Percentiles rank a stretch among this genome's conserved stretches.
These are phyloP conservation scores for Pseudomugil gertrudae DNA, from an alignment of 2,797 vertebrate species.

Conservation along the genomic window DNA sequence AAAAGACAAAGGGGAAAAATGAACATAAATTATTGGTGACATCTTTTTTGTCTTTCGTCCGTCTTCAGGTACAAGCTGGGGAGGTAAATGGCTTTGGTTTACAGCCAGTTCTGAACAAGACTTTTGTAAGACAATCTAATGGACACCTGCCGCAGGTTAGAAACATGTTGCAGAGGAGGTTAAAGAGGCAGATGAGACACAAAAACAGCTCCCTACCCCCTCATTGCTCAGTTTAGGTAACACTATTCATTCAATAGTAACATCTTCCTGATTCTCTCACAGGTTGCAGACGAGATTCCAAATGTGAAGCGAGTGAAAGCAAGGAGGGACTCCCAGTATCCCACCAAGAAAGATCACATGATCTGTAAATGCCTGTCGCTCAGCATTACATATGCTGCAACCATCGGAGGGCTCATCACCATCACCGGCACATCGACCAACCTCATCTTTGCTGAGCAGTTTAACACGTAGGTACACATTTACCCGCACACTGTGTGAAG, in stretches of 20 bases:
- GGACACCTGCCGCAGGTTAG: constrained; percentile 81
- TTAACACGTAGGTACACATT: constrained; percentile 87
- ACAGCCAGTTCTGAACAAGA: constrained; percentile 46
- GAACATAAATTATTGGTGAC: too few relatives aligned
- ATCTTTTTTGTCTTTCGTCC: background rate
- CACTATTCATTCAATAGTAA: background rate
- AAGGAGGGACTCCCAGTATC: constrained; percentile 83
- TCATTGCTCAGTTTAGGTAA: background rate
- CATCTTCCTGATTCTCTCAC: background rate
- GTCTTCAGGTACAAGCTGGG: constrained; percentile 33
- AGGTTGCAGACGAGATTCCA: constrained; percentile 65
- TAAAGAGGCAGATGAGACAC: background rate
- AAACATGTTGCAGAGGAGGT: background rate
- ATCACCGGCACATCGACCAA: constrained; percentile 98
- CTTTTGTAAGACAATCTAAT: constrained; percentile 64
- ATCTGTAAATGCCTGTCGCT: constrained; percentile 96
- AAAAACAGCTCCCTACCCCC: background rate
- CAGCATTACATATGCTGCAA: constrained; percentile 95
- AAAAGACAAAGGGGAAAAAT: background rate
- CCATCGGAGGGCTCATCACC: constrained; percentile 96
- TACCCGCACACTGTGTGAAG: background rate
- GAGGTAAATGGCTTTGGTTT: constrained; percentile 68
- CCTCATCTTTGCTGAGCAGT: constrained; percentile 97
- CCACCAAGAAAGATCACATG: constrained; percentile 93
- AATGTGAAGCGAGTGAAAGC: constrained; percentile 72